phyloP scores from a whole-genome alignment of 2,797 vertebrate species.

The Chaetodon trifasciatus region DNA sequence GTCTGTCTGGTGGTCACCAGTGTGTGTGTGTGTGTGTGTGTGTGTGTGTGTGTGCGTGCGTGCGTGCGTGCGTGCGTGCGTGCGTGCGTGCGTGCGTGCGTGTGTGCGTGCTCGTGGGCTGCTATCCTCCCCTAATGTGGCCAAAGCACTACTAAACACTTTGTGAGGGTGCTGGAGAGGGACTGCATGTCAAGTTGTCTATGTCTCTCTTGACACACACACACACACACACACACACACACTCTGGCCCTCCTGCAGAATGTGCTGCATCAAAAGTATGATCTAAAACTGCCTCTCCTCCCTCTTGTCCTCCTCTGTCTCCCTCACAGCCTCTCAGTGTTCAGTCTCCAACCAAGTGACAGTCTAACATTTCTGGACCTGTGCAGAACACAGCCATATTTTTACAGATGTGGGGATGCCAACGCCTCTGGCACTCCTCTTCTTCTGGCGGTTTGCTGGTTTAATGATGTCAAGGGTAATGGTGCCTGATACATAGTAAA shows the following conservation, averaged over 20 bases:
- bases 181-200: conserved; percentile 52
- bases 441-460: conserved; percentile 53
- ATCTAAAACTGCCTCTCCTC: conserved; percentile 32
- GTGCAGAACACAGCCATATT: conserved; percentile 25
- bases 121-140: conserved; percentile 51
- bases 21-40: conserved; percentile 2
- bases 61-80: neutral
- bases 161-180: conserved; percentile 56
- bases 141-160: conserved; percentile 71
- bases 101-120: neutral
- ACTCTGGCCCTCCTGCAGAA: conserved; percentile 9
- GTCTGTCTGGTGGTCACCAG: conserved; percentile 40
- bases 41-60: conserved; percentile 7
- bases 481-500: conserved; percentile 61
- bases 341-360: conserved; percentile 45
- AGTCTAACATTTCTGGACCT: conserved; percentile 42
- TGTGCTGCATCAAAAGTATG: conserved; percentile 43
- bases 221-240: neutral
- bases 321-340: conserved; percentile 36
- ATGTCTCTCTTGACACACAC: conserved; percentile 16
- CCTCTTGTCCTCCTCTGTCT: conserved; percentile 19
- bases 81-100: neutral
- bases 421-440: conserved; percentile 29
- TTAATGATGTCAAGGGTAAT: conserved; percentile 69
- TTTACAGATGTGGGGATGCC: conserved; percentile 20